phyloP scores from a whole-genome alignment of 2,888 invertebrate genomes.

The Ichneumoninae sp. region DNA sequence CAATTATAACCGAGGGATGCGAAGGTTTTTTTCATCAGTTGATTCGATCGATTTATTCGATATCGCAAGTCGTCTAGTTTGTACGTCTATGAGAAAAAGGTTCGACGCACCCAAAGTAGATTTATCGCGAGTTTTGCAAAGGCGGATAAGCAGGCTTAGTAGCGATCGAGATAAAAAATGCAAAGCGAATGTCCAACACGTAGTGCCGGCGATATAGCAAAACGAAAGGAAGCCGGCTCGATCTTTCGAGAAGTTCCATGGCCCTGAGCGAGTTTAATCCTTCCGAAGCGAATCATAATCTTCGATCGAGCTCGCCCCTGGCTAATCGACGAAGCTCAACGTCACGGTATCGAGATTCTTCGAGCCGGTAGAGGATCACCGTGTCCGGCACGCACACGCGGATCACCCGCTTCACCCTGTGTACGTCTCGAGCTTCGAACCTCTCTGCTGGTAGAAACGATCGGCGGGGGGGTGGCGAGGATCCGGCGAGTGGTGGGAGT shows the following conservation, averaged over 20 bases:
- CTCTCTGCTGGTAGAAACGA: neutral
- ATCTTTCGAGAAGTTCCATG: conserved; percentile 40
- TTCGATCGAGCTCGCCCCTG: conserved; percentile 23
- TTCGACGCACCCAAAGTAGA: neutral
- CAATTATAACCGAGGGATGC: neutral
- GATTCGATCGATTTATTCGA: neutral
- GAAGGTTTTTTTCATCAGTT: conserved; percentile 3
- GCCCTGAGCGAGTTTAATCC: conserved; percentile 29
- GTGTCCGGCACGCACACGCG: neutral
- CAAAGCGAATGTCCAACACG: neutral
- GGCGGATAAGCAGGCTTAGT: too few relatives aligned
- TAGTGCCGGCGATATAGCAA: neutral
- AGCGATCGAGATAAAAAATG: neutral
- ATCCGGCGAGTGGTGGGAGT: neutral
- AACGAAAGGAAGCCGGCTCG: conserved; percentile 29
- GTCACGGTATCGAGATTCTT: conserved; percentile 42
- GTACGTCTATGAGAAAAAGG: neutral
- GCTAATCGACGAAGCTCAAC: conserved; percentile 43
- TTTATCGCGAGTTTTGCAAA: neutral
- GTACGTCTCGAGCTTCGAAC: neutral
- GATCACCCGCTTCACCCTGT: neutral
- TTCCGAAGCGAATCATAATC: conserved; percentile 40
- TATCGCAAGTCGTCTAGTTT: neutral
- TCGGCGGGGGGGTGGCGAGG: neutral
- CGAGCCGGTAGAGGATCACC: conserved; percentile 32